Percentiles rank a stretch among this genome's conserved stretches.
Evolutionary conservation across 2,113 vertebrate species (phyloP).

Genomic region (Myotis lucifugus): DNA sequence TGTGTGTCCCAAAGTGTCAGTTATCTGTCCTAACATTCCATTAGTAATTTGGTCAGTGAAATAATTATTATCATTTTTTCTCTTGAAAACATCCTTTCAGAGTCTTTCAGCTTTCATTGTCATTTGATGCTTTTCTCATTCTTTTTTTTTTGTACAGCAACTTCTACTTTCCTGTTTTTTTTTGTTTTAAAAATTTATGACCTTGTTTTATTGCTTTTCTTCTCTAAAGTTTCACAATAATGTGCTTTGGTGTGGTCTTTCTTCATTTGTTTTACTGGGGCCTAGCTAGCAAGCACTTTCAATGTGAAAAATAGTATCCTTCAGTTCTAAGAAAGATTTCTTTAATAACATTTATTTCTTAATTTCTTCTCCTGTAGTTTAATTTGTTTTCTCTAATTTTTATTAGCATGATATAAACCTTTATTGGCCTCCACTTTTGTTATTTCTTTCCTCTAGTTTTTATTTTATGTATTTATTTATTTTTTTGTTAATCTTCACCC

Average conservation of each 20-base stretch:
- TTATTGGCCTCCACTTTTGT: neutral
- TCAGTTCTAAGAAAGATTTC: neutral
- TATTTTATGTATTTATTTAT: neutral
- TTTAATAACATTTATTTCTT: neutral
- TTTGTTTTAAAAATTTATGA: neutral
- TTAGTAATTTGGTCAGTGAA: neutral
- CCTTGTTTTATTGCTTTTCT: neutral
- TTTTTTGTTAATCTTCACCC: too few species aligned
- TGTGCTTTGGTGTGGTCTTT: neutral
- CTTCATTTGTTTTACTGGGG: neutral
- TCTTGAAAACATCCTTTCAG: neutral
- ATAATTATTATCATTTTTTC: neutral
- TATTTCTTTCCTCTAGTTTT: neutral
- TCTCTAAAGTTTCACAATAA: neutral
- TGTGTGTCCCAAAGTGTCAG: neutral
- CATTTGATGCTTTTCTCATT: neutral
- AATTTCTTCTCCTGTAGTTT: neutral
- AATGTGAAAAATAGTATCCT: neutral
- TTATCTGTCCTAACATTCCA: neutral
- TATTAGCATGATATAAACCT: neutral
- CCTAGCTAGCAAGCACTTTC: neutral
- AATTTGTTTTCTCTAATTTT: neutral
- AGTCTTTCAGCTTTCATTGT: neutral
- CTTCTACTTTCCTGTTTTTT: neutral
- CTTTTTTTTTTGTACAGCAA: neutral